Evolutionary conservation across 2,888 invertebrate genomes (phyloP).

Genomic region (Molorchus minor): DNA sequence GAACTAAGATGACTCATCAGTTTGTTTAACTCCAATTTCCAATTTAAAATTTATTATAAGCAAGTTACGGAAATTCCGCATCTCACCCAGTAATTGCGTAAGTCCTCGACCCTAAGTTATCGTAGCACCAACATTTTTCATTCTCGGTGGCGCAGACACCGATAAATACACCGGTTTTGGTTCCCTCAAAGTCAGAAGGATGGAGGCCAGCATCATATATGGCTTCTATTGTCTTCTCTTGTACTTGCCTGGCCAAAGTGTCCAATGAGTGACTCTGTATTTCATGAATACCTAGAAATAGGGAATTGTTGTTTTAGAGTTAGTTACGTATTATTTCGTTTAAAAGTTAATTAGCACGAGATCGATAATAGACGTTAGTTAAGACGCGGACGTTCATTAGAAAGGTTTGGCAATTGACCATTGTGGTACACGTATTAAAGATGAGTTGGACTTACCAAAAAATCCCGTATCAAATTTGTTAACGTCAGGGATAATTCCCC

Average conservation of each 20-base stretch:
- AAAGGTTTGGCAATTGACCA: too few species aligned
- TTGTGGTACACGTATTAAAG: background rate
- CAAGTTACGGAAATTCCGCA: background rate
- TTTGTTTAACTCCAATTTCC: too few species aligned
- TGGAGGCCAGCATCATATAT: slow-evolving; percentile 72
- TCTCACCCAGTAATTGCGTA: slow-evolving; percentile 67
- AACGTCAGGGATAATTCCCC: slow-evolving; percentile 71
- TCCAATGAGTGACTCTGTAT: slow-evolving; percentile 70
- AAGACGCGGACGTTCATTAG: too few species aligned
- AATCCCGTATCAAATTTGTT: slow-evolving; percentile 67
- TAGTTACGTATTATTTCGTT: too few species aligned
- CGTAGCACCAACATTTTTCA: slow-evolving; percentile 77
- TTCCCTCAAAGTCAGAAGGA: slow-evolving; percentile 75
- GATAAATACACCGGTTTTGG: slow-evolving; percentile 81
- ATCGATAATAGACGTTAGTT: background rate
- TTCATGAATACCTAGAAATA: slow-evolving; percentile 40
- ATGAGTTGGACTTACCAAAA: slow-evolving; percentile 62
- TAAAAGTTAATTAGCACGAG: background rate
- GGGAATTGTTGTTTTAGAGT: background rate
- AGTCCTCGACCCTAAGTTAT: slow-evolving; percentile 69
- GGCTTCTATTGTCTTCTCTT: slow-evolving; percentile 70
- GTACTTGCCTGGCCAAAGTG: slow-evolving; percentile 67
- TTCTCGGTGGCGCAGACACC: slow-evolving; percentile 82
- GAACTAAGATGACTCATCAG: too few species aligned
- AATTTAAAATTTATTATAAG: background rate